phyloP scores from a whole-genome alignment of 2,113 vertebrate species.

The Psittacus erithacus region DNA sequence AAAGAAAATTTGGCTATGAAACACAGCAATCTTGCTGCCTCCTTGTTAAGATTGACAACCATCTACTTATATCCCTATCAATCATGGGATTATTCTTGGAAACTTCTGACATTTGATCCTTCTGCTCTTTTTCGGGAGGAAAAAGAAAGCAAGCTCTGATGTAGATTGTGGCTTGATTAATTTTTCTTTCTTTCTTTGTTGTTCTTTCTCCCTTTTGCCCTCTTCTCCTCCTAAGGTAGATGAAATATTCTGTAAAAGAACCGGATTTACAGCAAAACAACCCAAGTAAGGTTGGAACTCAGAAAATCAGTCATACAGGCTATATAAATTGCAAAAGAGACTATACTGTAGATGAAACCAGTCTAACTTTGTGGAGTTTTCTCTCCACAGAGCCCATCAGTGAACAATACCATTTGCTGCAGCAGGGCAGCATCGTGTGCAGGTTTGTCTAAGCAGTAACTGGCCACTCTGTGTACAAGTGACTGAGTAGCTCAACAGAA shows the following conservation, averaged over 20 bases:
- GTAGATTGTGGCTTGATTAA: neutral
- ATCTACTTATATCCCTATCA: neutral
- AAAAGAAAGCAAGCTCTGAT: neutral
- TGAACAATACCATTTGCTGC: neutral
- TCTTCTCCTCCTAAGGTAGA: neutral
- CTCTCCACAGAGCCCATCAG: neutral
- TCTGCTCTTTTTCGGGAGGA: neutral
- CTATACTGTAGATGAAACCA: neutral
- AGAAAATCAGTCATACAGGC: neutral
- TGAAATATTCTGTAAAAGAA: neutral
- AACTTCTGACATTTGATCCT: neutral
- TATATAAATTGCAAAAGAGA: neutral
- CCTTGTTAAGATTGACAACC: neutral
- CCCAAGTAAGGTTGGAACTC: neutral
- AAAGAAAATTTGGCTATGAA: neutral
- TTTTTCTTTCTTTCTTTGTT: neutral
- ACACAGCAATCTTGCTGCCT: neutral
- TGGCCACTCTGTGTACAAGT: fast-evolving
- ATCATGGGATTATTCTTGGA: neutral
- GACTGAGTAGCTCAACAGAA: fast-evolving
- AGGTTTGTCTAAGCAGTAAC: neutral
- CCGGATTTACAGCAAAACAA: neutral
- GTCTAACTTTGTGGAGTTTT: neutral
- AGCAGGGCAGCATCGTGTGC: neutral
- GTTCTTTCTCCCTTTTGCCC: neutral